Conservation (phyloP, 2,888 invertebrate genomes). For the Halictus ligatus region DNA sequence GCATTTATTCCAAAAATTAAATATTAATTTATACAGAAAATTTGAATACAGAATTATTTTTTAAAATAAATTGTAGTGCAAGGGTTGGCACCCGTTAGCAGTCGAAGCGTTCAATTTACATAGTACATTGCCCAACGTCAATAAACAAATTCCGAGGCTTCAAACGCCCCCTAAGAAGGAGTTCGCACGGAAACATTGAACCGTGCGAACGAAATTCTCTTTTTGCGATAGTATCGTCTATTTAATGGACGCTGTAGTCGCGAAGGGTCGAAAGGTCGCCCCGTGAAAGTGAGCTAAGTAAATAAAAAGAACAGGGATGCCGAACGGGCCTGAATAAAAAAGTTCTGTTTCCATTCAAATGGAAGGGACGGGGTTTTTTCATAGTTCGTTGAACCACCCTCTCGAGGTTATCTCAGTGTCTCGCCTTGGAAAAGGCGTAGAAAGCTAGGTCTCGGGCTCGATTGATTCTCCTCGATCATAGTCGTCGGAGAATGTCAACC, state of each 20-base stretch:
- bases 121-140: not conserved
- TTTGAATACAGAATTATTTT: too few relatives aligned
- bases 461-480: not conserved
- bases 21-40: not conserved
- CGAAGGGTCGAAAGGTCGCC: not conserved
- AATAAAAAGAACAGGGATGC: not conserved
- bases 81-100: not conserved
- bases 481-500: not conserved
- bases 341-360: slow-evolving; percentile 3
- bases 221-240: not conserved
- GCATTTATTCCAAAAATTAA: not conserved
- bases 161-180: not conserved
- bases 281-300: not conserved
- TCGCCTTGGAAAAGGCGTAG: not conserved
- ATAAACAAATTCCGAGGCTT: not conserved
- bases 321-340: not conserved
- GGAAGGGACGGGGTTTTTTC: not conserved
- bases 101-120: not conserved
- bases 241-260: not conserved
- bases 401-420: not conserved
- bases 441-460: not conserved
- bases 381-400: slow-evolving; percentile 2
- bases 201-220: not conserved
- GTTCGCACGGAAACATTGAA: not conserved
- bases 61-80: not conserved